Evolutionary conservation across 2,888 invertebrate species (phyloP).

Genomic region (Synergus itoensis): DNA sequence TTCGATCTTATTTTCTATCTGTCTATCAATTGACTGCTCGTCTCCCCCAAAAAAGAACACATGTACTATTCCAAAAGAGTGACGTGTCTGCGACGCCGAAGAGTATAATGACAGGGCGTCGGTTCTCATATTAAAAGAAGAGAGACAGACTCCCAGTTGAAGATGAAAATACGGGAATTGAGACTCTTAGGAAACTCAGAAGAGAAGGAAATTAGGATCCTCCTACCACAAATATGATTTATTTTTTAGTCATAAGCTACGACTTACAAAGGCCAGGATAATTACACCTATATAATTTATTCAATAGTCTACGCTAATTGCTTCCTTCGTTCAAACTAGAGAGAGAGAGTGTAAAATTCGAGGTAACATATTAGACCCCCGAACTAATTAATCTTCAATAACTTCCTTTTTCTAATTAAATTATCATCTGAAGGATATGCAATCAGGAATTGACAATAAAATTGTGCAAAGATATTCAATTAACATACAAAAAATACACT

Average conservation of each 20-base stretch:
- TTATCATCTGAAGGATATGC: too few species aligned
- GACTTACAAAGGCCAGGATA: too few species aligned
- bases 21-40: constrained; percentile 14
- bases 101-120: constrained; percentile 9
- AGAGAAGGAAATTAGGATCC: background rate
- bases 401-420: too few species aligned
- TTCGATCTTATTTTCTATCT: constrained; percentile 17
- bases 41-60: constrained; percentile 1
- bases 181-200: background rate
- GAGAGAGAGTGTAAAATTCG: too few species aligned
- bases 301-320: too few species aligned
- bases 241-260: too few species aligned
- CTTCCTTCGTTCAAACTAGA: too few species aligned
- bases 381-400: too few species aligned
- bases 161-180: background rate
- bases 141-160: background rate
- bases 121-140: constrained; percentile 2
- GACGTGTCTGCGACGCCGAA: constrained; percentile 24
- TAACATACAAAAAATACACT: background rate
- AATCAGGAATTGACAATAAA: too few species aligned
- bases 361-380: too few species aligned
- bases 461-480: background rate
- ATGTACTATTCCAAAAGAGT: background rate
- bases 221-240: too few species aligned
- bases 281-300: too few species aligned